Percentiles rank a stretch among this genome's conserved stretches.
Evolutionary conservation across 2,888 invertebrate genomes (phyloP).

Genomic region (Stenichneumon culpator): DNA sequence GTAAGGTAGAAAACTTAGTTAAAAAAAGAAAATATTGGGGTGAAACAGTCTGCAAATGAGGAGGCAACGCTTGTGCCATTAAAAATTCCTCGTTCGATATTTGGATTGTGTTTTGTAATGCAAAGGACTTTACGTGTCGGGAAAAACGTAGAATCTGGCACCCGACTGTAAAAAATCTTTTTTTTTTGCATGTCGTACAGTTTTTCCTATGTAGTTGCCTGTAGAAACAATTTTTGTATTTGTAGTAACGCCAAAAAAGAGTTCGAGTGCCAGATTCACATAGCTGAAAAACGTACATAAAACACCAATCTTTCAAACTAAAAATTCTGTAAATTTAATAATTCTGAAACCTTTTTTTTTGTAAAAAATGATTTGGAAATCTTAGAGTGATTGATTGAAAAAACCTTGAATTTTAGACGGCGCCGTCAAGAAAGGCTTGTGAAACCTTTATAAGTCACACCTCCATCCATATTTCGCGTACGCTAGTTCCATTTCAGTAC

Average conservation of each 20-base stretch:
- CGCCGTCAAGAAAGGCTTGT: neutral
- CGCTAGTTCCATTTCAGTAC: too few relatives aligned
- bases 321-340: neutral
- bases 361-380: neutral
- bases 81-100: neutral
- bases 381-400: neutral
- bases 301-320: too few relatives aligned
- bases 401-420: neutral
- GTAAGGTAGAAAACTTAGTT: neutral
- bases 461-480: too few relatives aligned
- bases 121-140: neutral
- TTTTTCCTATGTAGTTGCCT: too few relatives aligned
- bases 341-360: neutral
- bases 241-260: too few relatives aligned
- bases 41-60: neutral
- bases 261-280: too few relatives aligned
- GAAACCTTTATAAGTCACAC: too few relatives aligned
- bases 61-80: neutral
- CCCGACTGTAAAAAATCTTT: too few relatives aligned
- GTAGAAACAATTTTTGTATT: too few relatives aligned
- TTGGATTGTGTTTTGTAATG: neutral
- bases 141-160: neutral
- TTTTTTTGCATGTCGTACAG: too few relatives aligned
- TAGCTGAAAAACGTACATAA: too few relatives aligned
- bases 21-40: neutral